Base-by-base conservation (phyloP, 1,140 invertebrate species). In the Microplitis mediator region DNA sequence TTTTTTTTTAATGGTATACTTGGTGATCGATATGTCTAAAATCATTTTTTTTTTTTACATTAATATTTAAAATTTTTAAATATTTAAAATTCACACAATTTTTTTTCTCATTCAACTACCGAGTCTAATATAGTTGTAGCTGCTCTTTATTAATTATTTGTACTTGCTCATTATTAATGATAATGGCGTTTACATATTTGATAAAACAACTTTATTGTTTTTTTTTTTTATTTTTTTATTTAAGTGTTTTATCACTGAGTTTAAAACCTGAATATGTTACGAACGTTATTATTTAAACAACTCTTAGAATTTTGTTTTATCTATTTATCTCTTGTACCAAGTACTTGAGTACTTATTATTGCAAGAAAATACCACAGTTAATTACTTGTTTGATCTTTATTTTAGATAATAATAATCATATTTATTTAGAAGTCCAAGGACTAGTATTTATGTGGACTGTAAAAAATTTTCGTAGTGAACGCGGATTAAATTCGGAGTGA, bases 161-260 rank as follows among this genome's bases (percentile, higher is more conserved):
- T 87, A 87, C 85, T 87, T 86, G 84, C 80, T 82, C 81, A 77
- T 84, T 85, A 45, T 45, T 45, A 84, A 79, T 84, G 73, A 81
- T 86, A 85, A 84, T 86, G 85, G 83, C 83, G 81, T 86, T 84
- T 81, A 76, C 52, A 39, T 69, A 62, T 54, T 65, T 50, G 56
- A 80, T 80, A 81, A 80, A 81, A 81, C 78, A 80, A 83, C 80
- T 78, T 82, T 78, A 79, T 80, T 69, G 77, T 69, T 45, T 45
- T 45, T 45, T 45, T 45, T 45, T 39, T 39, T 39, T 39, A 0
- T 39, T 45, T 45, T 45, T 45, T 45, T 45, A 45, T 45, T 45
- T 45, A 45, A 45, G 63, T 75, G 73, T 73, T 76, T 71, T 79
- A 73, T 67, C 64, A 67, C 82, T 81, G 81, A 83, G 78, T 79